A percentile compares a stretch with the other conserved stretches of the same genome.
Evolutionary conservation across 2,113 vertebrate species (phyloP).

Genomic region (Notarius lentiginosus): DNA sequence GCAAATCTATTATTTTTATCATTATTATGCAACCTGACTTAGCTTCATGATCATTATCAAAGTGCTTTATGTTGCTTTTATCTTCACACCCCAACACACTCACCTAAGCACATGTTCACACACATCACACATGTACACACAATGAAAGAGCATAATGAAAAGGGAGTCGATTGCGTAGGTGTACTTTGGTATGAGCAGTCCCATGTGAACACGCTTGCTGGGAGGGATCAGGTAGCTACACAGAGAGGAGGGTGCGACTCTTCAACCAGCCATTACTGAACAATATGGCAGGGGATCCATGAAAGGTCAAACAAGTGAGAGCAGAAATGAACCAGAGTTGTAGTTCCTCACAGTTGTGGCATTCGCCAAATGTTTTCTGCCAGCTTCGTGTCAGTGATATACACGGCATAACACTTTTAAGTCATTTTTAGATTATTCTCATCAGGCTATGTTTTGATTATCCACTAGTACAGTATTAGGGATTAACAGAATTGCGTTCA

Average conservation of each 20-base stretch:
- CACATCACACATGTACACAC: constrained; percentile 13
- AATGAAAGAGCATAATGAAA: constrained; percentile 45
- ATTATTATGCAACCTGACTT: neutral
- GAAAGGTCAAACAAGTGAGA: constrained; percentile 52
- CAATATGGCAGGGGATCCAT: constrained; percentile 45
- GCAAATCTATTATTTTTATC: neutral
- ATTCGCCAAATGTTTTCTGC: neutral
- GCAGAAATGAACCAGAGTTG: constrained; percentile 16
- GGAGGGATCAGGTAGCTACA: constrained; percentile 52
- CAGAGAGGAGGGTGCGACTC: constrained; percentile 52
- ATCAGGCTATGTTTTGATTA: neutral
- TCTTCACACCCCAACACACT: constrained; percentile 33
- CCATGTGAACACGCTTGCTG: constrained; percentile 70
- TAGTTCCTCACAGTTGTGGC: neutral
- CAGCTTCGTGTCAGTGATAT: neutral
- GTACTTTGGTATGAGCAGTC: constrained; percentile 77
- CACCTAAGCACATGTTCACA: neutral
- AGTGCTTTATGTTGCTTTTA: constrained; percentile 34
- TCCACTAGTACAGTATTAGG: neutral
- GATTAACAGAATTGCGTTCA: neutral
- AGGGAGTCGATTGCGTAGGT: constrained; percentile 75
- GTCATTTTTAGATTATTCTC: neutral
- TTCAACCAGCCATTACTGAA: constrained; percentile 44
- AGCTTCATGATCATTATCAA: neutral
- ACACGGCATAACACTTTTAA: neutral